Conservation (phyloP, 2,113 vertebrate genomes). For the Strix aluco region DNA sequence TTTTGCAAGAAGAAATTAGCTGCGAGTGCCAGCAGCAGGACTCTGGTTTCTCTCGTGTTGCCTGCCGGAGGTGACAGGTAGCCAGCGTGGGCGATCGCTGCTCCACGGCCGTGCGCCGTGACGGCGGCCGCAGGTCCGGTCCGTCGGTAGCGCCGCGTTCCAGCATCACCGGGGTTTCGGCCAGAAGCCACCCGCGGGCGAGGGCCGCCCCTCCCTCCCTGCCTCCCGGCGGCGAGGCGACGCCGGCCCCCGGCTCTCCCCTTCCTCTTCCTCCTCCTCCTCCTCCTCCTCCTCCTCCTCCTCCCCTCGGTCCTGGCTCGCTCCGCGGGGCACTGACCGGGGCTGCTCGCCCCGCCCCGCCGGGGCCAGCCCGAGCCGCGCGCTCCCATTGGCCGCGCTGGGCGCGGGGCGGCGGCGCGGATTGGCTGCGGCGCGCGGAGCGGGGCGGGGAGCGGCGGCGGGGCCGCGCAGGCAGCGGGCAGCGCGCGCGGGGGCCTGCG, state of each 20-base stretch:
- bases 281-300: too few species aligned
- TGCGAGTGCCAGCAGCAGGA: background rate
- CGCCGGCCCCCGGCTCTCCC: too few species aligned
- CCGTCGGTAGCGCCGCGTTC: rapidly evolving
- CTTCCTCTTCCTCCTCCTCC: too few species aligned
- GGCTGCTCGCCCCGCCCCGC: background rate
- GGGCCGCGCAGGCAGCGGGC: background rate
- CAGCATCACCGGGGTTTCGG: rapidly evolving
- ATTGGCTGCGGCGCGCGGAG: constrained; percentile 42
- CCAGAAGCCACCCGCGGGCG: rapidly evolving
- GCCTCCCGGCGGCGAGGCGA: too few species aligned
- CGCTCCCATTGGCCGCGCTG: constrained; percentile 36
- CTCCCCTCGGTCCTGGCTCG: too few species aligned
- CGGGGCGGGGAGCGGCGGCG: background rate
- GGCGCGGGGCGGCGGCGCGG: background rate
- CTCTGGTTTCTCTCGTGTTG: rapidly evolving
- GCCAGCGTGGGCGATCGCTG: rapidly evolving
- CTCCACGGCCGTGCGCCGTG: rapidly evolving
- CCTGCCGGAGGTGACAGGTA: rapidly evolving
- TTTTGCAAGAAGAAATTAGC: rapidly evolving
- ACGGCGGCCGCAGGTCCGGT: rapidly evolving
- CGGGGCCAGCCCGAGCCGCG: constrained; percentile 13
- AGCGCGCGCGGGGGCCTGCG: background rate
- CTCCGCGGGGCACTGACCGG: background rate
- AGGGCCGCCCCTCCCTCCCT: rapidly evolving